These are phyloP conservation scores for Pipistrellus pipistrellus DNA, from an alignment of 2,797 vertebrate species.

Conservation along the genomic window DNA sequence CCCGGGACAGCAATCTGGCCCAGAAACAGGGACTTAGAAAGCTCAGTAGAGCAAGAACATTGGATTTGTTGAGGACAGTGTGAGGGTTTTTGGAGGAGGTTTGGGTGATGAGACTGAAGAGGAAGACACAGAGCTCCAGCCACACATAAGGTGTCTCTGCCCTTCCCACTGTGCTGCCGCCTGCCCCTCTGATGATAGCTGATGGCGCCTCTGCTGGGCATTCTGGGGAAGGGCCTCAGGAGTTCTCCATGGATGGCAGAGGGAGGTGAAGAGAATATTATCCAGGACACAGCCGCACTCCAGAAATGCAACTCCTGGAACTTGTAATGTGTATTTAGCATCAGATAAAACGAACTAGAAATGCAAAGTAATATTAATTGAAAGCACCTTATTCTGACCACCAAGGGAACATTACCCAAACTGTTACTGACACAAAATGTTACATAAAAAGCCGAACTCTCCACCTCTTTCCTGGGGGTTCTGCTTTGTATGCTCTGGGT, in stretches of 20 bases:
- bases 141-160: background rate
- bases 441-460: conserved; percentile 20
- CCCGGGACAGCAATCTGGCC: background rate
- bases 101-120: background rate
- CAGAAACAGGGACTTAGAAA: background rate
- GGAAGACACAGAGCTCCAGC: background rate
- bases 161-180: background rate
- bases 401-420: conserved; percentile 55
- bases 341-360: conserved; percentile 52
- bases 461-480: conserved; percentile 32
- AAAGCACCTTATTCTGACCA: conserved; percentile 50
- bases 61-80: background rate
- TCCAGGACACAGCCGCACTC: background rate
- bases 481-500: conserved; percentile 25
- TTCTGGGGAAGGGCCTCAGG: background rate
- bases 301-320: conserved; percentile 16
- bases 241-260: background rate
- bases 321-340: background rate
- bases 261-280: background rate
- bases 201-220: background rate
- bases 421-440: conserved; percentile 33
- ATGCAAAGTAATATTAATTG: conserved; percentile 45
- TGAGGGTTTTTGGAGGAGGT: background rate
- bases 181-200: background rate
- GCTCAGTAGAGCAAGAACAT: background rate